These are phyloP conservation scores for Galleria mellonella DNA, from an alignment of 1,140 invertebrate species.

Conservation along the genomic window DNA sequence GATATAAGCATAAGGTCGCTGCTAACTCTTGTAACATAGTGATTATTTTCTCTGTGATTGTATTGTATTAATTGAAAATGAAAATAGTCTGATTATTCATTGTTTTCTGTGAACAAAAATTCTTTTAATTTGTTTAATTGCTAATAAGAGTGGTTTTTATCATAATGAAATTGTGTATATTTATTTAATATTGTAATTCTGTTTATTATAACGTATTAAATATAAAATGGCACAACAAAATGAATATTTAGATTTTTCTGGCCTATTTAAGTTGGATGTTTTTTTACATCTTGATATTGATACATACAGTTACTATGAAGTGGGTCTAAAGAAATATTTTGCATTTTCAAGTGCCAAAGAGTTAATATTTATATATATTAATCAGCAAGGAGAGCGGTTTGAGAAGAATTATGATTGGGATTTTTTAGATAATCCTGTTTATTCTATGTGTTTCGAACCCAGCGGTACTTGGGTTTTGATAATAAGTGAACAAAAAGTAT, in stretches of 20 bases:
- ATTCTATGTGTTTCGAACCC: conserved; percentile 65
- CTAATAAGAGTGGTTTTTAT: too few species aligned
- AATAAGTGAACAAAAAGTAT: conserved; percentile 56
- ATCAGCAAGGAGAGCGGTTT: conserved; percentile 42
- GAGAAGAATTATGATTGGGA: conserved; percentile 63
- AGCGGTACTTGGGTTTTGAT: conserved; percentile 64
- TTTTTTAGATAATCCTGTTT: conserved; percentile 57
- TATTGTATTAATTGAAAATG: too few species aligned
- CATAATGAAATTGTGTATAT: too few species aligned
- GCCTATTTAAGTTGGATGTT: conserved; percentile 60
- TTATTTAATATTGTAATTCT: too few species aligned
- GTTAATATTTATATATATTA: conserved; percentile 55
- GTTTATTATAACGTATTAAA: too few species aligned
- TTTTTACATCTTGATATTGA: conserved; percentile 51
- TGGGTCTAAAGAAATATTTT: conserved; percentile 58
- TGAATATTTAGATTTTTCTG: conserved; percentile 29
- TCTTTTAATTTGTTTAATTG: too few species aligned
- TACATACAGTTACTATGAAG: conserved; percentile 59
- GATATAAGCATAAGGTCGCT: too few species aligned
- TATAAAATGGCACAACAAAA: conserved; percentile 12
- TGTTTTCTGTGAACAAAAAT: too few species aligned
- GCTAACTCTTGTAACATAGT: too few species aligned
- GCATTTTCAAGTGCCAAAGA: conserved; percentile 56
- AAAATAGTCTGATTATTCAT: too few species aligned
- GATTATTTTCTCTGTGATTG: too few species aligned